Evolutionary conservation across 2,888 invertebrate genomes (phyloP).

Genomic region (Chymomyza amoena): DNA sequence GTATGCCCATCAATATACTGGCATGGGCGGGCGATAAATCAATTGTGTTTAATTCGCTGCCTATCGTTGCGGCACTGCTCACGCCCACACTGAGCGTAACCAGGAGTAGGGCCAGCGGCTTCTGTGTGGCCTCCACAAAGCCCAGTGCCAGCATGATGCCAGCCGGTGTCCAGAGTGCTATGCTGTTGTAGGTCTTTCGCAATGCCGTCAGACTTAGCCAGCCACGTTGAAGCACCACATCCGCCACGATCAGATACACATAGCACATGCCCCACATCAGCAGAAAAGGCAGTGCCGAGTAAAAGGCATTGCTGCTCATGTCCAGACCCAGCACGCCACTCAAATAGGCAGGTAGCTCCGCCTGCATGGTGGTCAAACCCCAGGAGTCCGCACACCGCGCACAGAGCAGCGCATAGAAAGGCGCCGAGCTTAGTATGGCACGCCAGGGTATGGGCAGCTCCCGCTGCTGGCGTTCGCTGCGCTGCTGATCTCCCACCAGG

Average conservation of each 20-base stretch:
- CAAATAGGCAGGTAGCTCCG: slow-evolving; percentile 84
- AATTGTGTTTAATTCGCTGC: slow-evolving; percentile 81
- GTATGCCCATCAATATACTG: slow-evolving; percentile 83
- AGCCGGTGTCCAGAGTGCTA: slow-evolving; percentile 80
- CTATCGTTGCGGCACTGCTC: slow-evolving; percentile 74
- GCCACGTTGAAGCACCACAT: slow-evolving; percentile 77
- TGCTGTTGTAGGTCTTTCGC: slow-evolving; percentile 69
- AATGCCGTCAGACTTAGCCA: slow-evolving; percentile 73
- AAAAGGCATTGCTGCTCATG: slow-evolving; percentile 80
- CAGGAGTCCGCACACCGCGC: slow-evolving; percentile 84
- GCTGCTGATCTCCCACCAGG: slow-evolving; percentile 80
- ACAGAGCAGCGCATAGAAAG: slow-evolving; percentile 81
- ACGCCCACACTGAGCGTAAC: slow-evolving; percentile 80
- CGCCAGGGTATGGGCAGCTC: slow-evolving; percentile 82
- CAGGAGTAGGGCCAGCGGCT: slow-evolving; percentile 79
- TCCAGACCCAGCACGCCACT: slow-evolving; percentile 82
- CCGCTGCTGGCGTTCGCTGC: slow-evolving; percentile 49
- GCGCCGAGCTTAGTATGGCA: slow-evolving; percentile 83
- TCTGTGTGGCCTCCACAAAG: slow-evolving; percentile 77
- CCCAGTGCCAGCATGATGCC: slow-evolving; percentile 80
- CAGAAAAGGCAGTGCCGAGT: slow-evolving; percentile 81
- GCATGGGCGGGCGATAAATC: slow-evolving; percentile 84
- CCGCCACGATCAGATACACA: slow-evolving; percentile 78
- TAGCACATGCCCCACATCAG: slow-evolving; percentile 78
- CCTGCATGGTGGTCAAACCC: slow-evolving; percentile 85